These are phyloP conservation scores for Gortyna flavago DNA, from an alignment of 2,888 invertebrate genomes.

Conservation along the genomic window DNA sequence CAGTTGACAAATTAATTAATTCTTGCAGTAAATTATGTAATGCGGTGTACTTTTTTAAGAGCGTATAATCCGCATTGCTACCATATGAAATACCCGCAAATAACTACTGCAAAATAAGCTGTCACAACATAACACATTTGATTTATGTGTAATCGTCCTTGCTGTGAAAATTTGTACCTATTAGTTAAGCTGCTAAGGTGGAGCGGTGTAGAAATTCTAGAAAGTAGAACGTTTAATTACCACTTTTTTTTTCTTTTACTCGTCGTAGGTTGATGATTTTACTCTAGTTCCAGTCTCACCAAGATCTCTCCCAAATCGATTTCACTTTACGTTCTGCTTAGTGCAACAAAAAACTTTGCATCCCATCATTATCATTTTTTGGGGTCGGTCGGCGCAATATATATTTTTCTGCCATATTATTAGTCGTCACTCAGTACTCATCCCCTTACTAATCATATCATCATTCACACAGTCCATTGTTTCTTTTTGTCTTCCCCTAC, in stretches of 20 bases:
- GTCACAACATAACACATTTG: constrained; percentile 57
- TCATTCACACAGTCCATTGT: too few relatives aligned
- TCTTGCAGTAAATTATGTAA: constrained; percentile 28
- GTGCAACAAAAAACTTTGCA: background rate
- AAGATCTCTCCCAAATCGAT: constrained; percentile 15
- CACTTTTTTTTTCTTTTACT: background rate
- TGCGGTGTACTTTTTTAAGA: constrained; percentile 40
- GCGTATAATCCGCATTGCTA: constrained; percentile 53
- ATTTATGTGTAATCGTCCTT: constrained; percentile 50
- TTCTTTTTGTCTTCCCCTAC: too few relatives aligned
- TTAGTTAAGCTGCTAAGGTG: constrained; percentile 22
- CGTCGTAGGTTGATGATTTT: background rate
- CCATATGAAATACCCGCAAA: constrained; percentile 49
- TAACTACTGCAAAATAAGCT: constrained; percentile 55
- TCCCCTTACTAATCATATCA: too few relatives aligned
- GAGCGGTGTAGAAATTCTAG: constrained; percentile 26
- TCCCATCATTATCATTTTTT: background rate
- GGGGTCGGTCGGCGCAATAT: background rate
- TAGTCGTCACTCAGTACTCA: background rate
- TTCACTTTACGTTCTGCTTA: background rate
- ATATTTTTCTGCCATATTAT: background rate
- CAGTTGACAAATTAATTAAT: constrained; percentile 44
- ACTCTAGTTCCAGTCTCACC: background rate
- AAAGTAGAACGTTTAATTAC: constrained; percentile 34
- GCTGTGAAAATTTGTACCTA: constrained; percentile 35